Evolutionary conservation across 2,113 vertebrate genomes (phyloP).

Genomic region (Hystrix cristata): DNA sequence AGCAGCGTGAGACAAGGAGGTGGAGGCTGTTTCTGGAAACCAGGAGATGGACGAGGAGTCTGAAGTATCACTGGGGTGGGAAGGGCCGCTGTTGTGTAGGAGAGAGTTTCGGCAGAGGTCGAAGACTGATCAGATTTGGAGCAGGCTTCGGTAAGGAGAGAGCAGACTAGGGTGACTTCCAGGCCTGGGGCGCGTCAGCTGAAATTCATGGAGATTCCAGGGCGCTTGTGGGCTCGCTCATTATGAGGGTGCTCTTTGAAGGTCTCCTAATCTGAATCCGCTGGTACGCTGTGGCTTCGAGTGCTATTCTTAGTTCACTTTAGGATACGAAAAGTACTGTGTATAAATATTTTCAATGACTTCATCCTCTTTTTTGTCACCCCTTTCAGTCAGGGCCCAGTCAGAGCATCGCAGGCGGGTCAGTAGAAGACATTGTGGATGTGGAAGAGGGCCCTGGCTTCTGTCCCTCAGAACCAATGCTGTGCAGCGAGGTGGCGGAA

Average conservation of each 20-base stretch:
- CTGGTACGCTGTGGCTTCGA: neutral
- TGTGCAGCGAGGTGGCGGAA: constrained; percentile 93
- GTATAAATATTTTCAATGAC: neutral
- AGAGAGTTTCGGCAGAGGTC: neutral
- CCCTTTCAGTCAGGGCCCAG: constrained; percentile 85
- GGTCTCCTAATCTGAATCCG: neutral
- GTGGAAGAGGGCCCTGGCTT: constrained; percentile 80
- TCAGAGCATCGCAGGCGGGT: constrained; percentile 77
- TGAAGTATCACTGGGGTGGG: neutral
- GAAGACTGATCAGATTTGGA: neutral
- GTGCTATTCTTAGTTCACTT: neutral
- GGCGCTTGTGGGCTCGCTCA: neutral
- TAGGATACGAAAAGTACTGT: neutral
- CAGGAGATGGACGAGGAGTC: neutral
- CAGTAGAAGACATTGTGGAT: constrained; percentile 79
- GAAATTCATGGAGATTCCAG: neutral
- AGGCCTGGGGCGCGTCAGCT: neutral
- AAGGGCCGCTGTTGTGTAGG: neutral
- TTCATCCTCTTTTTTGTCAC: constrained; percentile 56
- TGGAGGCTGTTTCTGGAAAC: neutral
- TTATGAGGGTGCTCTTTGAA: neutral
- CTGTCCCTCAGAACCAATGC: constrained; percentile 92
- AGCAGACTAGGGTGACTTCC: neutral
- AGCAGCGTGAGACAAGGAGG: neutral
- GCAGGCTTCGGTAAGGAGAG: neutral